Base-by-base conservation (phyloP, 2,888 invertebrate genomes). In the Willowsia nigromaculata region DNA sequence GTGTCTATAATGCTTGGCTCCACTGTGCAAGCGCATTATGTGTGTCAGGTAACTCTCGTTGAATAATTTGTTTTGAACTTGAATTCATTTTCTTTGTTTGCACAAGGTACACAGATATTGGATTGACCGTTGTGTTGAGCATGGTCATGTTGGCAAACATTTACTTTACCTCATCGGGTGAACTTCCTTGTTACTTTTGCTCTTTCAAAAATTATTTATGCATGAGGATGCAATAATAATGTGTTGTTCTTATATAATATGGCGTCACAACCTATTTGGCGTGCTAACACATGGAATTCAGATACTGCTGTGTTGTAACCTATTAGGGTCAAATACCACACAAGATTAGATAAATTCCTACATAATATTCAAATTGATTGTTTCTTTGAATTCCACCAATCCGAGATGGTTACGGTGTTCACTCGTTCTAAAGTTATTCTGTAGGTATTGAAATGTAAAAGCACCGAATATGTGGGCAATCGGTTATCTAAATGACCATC, bases 71-170 rank as follows among this genome's bases (percentile, higher is more conserved):
- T 1, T 43, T 71, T 40, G 22, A 71, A 71, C 68, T 71, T 71
- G 68, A 71, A 40, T 40, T 71, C 37, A 18, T 18, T 74, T 74
- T 47, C n/a, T 13, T 27, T 47, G 27, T 43, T 47, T 74, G 47
- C 71, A 40, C 40, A 22, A 18, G 43, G 0, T 18, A 71, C 6
- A 71, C 27, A 68, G 40, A 22, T 25, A 68, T 37, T 68, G 22
- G 15, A 18, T 43, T 74, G 25, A 40, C 40, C 40, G 22, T 1
- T 47, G 27, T 50, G n/a, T 74, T 74, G 74, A 18, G 74, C 43
- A 27, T 74, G 74, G 74, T 74, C 74, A 74, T 50, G 74, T 74
- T 74, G 74, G 74, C 74, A 74, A 74, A 74, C 37, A 74, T 50
- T 50, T 50, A 1, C 5, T 15, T 6, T 3, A n/a, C 18, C 15